These are phyloP conservation scores for Mimas tiliae DNA, from an alignment of 2,888 invertebrate genomes.

Conservation along the genomic window DNA sequence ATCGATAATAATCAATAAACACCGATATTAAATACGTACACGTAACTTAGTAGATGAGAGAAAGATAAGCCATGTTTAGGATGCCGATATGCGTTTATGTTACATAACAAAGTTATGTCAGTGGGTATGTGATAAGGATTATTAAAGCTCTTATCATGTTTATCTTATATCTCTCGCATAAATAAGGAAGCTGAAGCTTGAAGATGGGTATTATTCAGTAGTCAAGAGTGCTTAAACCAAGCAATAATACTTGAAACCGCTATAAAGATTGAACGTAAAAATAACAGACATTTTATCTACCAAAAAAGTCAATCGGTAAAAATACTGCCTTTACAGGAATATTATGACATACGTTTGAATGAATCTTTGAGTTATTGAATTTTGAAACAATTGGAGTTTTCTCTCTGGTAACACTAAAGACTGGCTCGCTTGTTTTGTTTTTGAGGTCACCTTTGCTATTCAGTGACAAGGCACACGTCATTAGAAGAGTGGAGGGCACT, in stretches of 20 bases:
- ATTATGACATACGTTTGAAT: no score
- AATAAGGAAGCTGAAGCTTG: neutral
- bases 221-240: neutral
- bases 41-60: constrained; percentile 27
- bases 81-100: constrained; percentile 10
- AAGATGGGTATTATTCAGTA: neutral
- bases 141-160: neutral
- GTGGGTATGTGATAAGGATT: constrained; percentile 23
- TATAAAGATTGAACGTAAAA: neutral
- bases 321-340: no score
- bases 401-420: no score
- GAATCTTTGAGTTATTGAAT: no score
- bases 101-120: constrained; percentile 30
- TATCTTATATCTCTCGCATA: neutral
- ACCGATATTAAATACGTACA: constrained; percentile 11
- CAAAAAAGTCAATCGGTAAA: neutral
- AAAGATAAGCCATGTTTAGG: constrained; percentile 27
- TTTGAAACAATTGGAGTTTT: no score
- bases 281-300: neutral
- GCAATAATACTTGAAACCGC: neutral
- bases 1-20: constrained; percentile 25
- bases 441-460: no score
- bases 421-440: no score
- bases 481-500: no score
- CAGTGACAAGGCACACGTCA: no score